phyloP scores from a whole-genome alignment of 1,140 invertebrate genomes.

The Limonius californicus region DNA sequence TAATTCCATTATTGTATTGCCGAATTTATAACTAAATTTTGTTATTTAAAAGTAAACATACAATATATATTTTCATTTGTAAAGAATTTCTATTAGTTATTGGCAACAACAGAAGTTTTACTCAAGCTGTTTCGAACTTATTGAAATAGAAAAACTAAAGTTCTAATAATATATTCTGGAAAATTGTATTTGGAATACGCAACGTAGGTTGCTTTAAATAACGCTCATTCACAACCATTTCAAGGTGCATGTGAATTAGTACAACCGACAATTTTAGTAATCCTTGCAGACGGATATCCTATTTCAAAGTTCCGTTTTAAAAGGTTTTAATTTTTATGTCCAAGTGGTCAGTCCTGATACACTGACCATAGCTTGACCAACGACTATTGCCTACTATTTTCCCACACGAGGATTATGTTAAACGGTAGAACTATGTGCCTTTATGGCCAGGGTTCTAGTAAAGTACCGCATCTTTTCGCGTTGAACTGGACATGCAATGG shows the following conservation, averaged over 20 bases:
- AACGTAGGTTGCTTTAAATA: background rate
- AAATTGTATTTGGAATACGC: too few relatives aligned
- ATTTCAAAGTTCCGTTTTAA: slow-evolving; percentile 2
- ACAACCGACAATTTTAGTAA: too few relatives aligned
- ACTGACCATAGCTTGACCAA: slow-evolving; percentile 12
- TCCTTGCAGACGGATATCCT: slow-evolving; percentile 6
- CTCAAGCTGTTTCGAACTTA: too few relatives aligned
- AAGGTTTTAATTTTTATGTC: slow-evolving; percentile 6
- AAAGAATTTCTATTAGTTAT: too few relatives aligned
- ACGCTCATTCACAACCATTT: too few relatives aligned
- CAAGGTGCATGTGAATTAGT: too few relatives aligned
- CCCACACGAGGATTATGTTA: slow-evolving; percentile 12
- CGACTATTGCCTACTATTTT: slow-evolving; percentile 4
- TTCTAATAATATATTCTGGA: too few relatives aligned
- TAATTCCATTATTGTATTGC: too few relatives aligned
- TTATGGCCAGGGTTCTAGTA: background rate
- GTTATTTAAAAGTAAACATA: too few relatives aligned
- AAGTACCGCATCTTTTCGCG: background rate
- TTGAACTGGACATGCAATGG: background rate
- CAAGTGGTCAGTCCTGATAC: slow-evolving; percentile 6
- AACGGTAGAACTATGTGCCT: background rate
- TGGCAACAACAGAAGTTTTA: background rate
- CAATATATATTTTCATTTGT: too few relatives aligned
- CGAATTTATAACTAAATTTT: too few relatives aligned
- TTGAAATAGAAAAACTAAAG: too few relatives aligned